These are phyloP conservation scores for Diachasma alloeum DNA, from an alignment of 1,140 invertebrate species.

Conservation along the genomic window DNA sequence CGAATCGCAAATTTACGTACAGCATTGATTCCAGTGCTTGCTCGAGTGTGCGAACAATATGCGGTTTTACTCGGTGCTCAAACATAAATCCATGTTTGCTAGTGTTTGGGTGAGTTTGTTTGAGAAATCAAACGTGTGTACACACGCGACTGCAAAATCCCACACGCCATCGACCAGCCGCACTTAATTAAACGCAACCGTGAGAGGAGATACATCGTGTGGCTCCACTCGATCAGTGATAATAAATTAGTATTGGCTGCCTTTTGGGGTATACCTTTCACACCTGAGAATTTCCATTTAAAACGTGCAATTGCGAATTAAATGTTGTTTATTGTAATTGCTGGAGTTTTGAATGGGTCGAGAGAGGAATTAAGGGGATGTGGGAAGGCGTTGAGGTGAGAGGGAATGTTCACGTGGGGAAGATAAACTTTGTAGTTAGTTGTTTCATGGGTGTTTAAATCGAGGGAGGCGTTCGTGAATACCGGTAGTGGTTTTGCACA, in stretches of 20 bases:
- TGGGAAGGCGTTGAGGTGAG: too few species aligned
- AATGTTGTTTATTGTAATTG: not conserved
- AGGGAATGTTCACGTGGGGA: too few species aligned
- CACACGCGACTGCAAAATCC: not conserved
- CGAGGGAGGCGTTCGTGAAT: too few species aligned
- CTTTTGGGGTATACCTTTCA: not conserved
- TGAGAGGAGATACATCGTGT: not conserved
- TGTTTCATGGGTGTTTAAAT: too few species aligned
- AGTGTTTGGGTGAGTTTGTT: not conserved
- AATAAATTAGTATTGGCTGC: not conserved
- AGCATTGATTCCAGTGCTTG: not conserved
- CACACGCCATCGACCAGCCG: not conserved
- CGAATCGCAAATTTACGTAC: conserved; percentile 2
- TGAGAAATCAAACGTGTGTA: not conserved
- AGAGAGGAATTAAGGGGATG: too few species aligned
- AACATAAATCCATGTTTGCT: conserved; percentile 1
- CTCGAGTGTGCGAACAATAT: not conserved
- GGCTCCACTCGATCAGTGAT: not conserved
- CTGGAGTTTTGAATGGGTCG: not conserved
- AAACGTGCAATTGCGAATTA: not conserved
- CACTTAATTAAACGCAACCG: not conserved
- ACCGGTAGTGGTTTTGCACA: too few species aligned
- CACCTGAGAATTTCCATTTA: not conserved
- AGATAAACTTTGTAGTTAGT: too few species aligned
- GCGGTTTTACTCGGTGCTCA: not conserved